Evolutionary conservation across 2,888 invertebrate genomes (phyloP).

Genomic region (Agrochola litura): DNA sequence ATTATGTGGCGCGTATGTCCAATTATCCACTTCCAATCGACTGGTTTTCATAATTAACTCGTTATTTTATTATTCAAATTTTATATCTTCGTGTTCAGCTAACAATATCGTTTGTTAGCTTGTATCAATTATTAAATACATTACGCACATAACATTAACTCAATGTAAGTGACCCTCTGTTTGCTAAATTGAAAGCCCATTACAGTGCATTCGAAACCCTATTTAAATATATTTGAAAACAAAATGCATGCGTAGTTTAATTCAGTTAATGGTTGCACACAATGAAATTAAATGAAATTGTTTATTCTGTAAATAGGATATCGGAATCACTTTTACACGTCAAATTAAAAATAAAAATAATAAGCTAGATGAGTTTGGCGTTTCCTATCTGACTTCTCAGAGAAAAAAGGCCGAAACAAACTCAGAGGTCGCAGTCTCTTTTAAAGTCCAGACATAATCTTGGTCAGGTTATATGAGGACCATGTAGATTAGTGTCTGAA

Average conservation of each 20-base stretch:
- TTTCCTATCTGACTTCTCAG: too few species aligned
- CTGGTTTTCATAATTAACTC: conserved; percentile 33
- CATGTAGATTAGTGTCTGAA: too few species aligned
- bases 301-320: too few species aligned
- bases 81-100: conserved; percentile 48
- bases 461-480: too few species aligned
- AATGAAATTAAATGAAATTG: too few species aligned
- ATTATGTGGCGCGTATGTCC: conserved; percentile 28
- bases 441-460: too few species aligned
- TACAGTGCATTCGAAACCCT: conserved; percentile 13
- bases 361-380: too few species aligned
- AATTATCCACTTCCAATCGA: conserved; percentile 29
- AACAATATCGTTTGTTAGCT: conserved; percentile 48
- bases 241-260: conserved; percentile 6
- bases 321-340: too few species aligned
- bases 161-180: conserved; percentile 38
- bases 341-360: too few species aligned
- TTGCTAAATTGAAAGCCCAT: conserved; percentile 43
- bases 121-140: conserved; percentile 47
- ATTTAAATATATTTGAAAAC: conserved; percentile 28
- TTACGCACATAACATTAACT: conserved; percentile 42
- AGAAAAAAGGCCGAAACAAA: too few species aligned
- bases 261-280: background rate
- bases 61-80: conserved; percentile 45
- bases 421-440: too few species aligned